A percentile compares a stretch with the other conserved stretches of the same genome.
Evolutionary conservation across 37 sponge, comb jelly and placozoan genomes (phyloP).

Genomic region (Chondrilla cf. caribensis): DNA sequence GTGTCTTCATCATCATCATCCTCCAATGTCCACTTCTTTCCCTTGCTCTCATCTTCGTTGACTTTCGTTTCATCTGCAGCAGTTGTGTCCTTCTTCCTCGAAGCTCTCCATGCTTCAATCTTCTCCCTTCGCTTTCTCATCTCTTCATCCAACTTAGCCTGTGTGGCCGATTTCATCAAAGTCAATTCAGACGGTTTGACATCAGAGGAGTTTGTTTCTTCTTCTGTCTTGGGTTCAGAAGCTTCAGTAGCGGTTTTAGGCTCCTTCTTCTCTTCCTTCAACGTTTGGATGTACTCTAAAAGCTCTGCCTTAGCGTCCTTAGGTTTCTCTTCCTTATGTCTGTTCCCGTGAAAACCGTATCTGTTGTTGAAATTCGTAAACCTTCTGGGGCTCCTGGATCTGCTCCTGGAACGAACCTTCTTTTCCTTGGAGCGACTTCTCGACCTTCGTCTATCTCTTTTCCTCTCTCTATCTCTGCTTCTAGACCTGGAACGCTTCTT

Average conservation of each 20-base stretch:
- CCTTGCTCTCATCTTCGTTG: not conserved
- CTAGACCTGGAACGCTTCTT: not conserved
- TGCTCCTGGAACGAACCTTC: conserved; percentile 1
- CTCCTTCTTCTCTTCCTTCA: not conserved
- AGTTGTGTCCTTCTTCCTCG: conserved; percentile 66
- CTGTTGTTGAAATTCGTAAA: not conserved
- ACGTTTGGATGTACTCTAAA: not conserved
- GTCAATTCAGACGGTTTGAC: conserved; percentile 24
- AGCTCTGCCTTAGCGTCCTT: not conserved
- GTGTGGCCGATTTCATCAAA: conserved; percentile 51
- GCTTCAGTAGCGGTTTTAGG: not conserved
- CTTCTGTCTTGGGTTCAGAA: not conserved
- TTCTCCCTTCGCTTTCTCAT: conserved; percentile 87
- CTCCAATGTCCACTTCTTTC: conserved; percentile 78
- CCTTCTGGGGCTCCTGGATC: not conserved
- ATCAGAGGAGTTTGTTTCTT: not conserved
- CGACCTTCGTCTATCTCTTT: conserved; percentile 16
- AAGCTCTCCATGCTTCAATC: conserved; percentile 90
- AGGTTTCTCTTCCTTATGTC: not conserved
- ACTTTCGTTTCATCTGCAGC: conserved; percentile 29
- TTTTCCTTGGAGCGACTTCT: conserved; percentile 5
- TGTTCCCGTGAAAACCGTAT: not conserved
- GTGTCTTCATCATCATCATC: conserved; percentile 90
- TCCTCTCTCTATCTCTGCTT: not conserved
- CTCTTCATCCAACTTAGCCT: conserved; percentile 86